Percentiles rank a stretch among this genome's conserved stretches.
Conservation (phyloP, 2,888 invertebrate species). For the Ceramica pisi region DNA sequence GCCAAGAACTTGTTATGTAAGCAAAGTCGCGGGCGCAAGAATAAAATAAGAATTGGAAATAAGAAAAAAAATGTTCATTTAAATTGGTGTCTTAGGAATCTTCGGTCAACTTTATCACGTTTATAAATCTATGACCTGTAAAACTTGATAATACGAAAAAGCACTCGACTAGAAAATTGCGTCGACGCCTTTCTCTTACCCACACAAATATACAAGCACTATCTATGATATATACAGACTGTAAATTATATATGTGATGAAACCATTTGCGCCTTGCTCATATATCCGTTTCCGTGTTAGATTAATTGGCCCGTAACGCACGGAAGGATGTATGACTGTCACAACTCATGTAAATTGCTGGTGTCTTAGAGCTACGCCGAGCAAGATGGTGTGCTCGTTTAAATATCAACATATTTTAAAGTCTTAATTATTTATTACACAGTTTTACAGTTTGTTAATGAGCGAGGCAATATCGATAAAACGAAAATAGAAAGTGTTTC, state of each 20-base stretch:
- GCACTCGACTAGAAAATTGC: conserved; percentile 61
- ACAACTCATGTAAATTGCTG: conserved; percentile 88
- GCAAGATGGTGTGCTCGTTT: conserved; percentile 42
- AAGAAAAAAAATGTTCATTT: too few species aligned
- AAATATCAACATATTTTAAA: conserved; percentile 43
- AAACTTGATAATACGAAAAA: conserved; percentile 58
- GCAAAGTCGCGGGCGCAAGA: background rate
- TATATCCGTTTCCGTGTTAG: conserved; percentile 89
- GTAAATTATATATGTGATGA: conserved; percentile 84
- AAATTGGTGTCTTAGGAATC: background rate
- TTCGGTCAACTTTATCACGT: background rate
- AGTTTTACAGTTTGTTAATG: background rate
- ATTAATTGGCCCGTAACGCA: conserved; percentile 88
- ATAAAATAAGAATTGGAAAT: background rate
- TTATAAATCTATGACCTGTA: conserved; percentile 63
- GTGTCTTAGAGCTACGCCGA: conserved; percentile 67
- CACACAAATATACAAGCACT: conserved; percentile 51
- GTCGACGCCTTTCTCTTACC: conserved; percentile 55
- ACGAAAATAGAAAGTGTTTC: conserved; percentile 6
- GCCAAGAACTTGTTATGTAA: too few species aligned
- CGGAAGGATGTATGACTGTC: conserved; percentile 88
- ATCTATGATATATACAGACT: conserved; percentile 51
- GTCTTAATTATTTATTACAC: conserved; percentile 16
- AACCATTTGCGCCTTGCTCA: conserved; percentile 85
- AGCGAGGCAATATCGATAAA: background rate